Conservation (phyloP, 2,113 vertebrate species). For the Marmota flaviventris region DNA sequence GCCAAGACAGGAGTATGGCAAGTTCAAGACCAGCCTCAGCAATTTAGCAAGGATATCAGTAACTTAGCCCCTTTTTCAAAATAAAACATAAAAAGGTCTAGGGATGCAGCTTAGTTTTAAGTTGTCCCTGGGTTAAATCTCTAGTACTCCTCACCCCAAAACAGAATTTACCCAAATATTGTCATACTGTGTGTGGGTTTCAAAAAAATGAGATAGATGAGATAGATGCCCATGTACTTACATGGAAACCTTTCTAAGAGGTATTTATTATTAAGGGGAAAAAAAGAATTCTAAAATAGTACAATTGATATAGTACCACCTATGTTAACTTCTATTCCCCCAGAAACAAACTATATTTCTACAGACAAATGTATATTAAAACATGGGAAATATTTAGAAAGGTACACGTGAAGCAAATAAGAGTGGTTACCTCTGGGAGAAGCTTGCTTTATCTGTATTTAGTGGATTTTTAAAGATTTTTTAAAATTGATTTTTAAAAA, state of each 20-base stretch:
- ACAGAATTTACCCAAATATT: background rate
- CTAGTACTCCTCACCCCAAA: no score
- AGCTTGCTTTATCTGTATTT: background rate
- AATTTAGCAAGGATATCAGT: no score
- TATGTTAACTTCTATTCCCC: background rate
- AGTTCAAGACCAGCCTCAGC: no score
- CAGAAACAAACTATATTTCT: constrained; percentile 13
- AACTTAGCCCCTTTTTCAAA: no score
- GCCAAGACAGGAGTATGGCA: no score
- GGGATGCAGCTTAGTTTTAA: no score
- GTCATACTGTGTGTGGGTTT: background rate
- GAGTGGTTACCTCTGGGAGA: background rate
- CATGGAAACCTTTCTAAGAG: background rate
- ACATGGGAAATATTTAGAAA: constrained; percentile 23
- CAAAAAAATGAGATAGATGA: background rate
- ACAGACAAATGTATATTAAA: background rate
- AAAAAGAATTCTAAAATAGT: constrained; percentile 29
- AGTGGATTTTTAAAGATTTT: background rate
- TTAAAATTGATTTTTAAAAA: no score
- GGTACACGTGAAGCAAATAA: background rate
- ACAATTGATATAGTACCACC: background rate
- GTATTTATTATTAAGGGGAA: background rate
- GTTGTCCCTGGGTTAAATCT: no score
- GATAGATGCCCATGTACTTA: background rate
- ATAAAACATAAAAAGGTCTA: no score